Base-by-base conservation (phyloP, 2,797 vertebrate genomes). In the Pangasius macronema region DNA sequence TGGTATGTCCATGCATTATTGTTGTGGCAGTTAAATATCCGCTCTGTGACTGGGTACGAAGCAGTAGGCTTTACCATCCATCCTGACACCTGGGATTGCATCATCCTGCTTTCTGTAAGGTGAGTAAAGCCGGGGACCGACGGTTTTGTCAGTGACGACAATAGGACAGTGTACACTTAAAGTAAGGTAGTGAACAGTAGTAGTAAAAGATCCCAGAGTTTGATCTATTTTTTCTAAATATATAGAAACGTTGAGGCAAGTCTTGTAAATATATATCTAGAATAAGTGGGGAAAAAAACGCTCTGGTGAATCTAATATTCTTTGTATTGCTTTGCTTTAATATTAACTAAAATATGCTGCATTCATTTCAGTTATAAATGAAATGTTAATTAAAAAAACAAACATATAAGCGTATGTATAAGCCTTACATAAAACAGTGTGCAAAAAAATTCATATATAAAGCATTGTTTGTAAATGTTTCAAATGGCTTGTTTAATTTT, bases 71-170 rank as follows among this genome's bases (percentile, higher is more conserved):
- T 16, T 42, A 55, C 24, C 77, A 79, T 80, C 76, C 49, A 22
- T 39, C 36, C 76, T 70, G 36, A 86, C 76, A 81, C 63, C 85
- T 81, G 65, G 42, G 30, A 39, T 86, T 86, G 77, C 85, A 68
- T 86, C 85, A 86, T 42, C 63, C 39, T 33, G 76, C 77, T 82
- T 61, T 72, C 65, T 82, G 67, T 61, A 61, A 86, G 79, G 65
- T 86, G 79, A 73, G 63, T 42, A 85, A 85, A 80, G 73, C 75
- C 85, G 79, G 59, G 18, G 36, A n/a, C n/a, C n/a, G n/a, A n/a
- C n/a, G n/a, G n/a, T n/a, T n/a, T n/a, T n/a, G n/a, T n/a, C n/a
- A n/a, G n/a, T n/a, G n/a, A n/a, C n/a, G n/a, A n/a, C n/a, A n/a
- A n/a, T n/a, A n/a, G n/a, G n/a, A n/a, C n/a, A n/a, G n/a, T n/a